Evolutionary conservation across 2,888 invertebrate genomes (phyloP), one percentile per base, ranked within the genome.

Genomic region (Andrena chrysosceles): DNA sequence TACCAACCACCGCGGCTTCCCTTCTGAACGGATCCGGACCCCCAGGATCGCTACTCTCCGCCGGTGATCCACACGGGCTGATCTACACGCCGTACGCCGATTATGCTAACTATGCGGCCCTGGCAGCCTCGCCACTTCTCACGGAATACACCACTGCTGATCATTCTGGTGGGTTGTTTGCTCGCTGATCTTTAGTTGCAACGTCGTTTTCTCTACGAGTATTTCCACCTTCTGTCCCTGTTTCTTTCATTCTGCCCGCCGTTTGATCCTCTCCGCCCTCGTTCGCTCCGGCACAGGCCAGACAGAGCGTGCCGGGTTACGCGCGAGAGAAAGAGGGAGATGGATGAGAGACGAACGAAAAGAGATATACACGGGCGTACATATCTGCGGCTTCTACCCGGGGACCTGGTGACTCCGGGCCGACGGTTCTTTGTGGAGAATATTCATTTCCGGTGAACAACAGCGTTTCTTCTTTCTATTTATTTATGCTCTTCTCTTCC

Each of bases 91-190:
- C 97, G 59, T 98, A 98, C 94, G 96, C 96, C 75, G 98, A 98
- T 94, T 98, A 98, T 95, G 97, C 97, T 94, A 97, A 98, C 95
- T 98, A 98, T 95, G 97, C 98, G 23, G 97, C 98, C 82, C 95
- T 98, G 91, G 95, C 95, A 81, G 96, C 96, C 77, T 97, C 97
- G 91, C 98, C 97, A 87, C 95, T 97, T 90, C 96, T 97, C 94
- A 96, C 97, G 90, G 97, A 97, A 94, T 97, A 98, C 95, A 96
- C 97, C 90, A 95, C 96, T 89, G 97, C 98, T 93, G 98, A 98
- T 95, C 98, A 98, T 96, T 97, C 98, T 96, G 98, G 98, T 98
- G 98, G 98, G 98, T 97, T 97, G 95, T 97, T 97, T 96, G 97
- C 97, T 95, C 96, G 97, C 95, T 97, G 96, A 97, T 94, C 95